phyloP scores from a whole-genome alignment of 37 sponge, comb jelly and placozoan genomes.

The Eunapius fragilis region DNA sequence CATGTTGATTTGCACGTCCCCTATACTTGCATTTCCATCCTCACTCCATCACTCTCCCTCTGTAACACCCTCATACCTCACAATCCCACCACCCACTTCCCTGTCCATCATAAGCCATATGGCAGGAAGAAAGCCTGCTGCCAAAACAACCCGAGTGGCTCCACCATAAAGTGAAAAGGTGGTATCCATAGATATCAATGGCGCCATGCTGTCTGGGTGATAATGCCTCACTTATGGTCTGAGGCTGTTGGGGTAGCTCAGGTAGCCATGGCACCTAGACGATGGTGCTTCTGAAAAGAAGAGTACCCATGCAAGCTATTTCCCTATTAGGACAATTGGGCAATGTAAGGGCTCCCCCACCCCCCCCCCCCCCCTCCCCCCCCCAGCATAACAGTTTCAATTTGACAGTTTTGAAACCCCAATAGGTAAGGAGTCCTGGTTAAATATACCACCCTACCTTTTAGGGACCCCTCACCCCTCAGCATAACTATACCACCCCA shows the following conservation, averaged over 20 bases:
- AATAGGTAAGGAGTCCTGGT: no score
- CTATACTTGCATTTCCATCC: no score
- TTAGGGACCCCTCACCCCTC: no score
- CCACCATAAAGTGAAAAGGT: no score
- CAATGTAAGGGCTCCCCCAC: not conserved
- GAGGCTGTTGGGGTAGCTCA: not conserved
- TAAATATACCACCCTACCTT: no score
- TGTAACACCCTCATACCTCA: no score
- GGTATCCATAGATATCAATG: not conserved
- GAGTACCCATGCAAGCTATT: not conserved
- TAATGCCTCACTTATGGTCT: not conserved
- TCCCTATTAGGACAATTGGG: not conserved
- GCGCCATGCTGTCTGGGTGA: not conserved
- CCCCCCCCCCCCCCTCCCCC: not conserved
- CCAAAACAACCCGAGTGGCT: not conserved
- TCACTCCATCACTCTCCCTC: no score
- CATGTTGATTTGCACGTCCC: no score
- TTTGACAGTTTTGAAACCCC: no score
- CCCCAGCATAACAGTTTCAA: not conserved
- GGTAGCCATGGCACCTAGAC: not conserved
- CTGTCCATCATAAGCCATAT: no score
- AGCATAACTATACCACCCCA: no score
- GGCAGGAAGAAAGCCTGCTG: not conserved
- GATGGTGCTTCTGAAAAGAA: not conserved
- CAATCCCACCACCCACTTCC: no score